phyloP scores from a whole-genome alignment of 2,797 vertebrate genomes.

The Sciurus carolinensis region DNA sequence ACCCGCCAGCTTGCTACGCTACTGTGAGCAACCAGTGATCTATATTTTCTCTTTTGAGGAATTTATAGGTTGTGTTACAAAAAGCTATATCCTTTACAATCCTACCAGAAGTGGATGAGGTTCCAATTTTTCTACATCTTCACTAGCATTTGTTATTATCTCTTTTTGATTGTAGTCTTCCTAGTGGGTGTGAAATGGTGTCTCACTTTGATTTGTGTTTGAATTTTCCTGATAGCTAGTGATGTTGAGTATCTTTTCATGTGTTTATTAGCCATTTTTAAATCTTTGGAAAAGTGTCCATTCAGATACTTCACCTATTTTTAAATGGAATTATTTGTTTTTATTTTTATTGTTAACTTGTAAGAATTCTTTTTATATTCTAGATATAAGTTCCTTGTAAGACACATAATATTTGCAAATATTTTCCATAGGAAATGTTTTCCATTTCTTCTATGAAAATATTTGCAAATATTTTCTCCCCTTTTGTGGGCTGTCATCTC shows the following conservation, averaged over 20 bases:
- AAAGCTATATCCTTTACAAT: neutral
- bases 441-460: too few relatives aligned
- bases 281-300: neutral
- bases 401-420: neutral
- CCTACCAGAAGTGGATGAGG: neutral
- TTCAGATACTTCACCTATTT: neutral
- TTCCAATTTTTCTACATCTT: neutral
- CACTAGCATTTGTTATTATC: neutral
- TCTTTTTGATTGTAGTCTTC: neutral
- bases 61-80: neutral
- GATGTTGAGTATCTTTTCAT: neutral
- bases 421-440: neutral
- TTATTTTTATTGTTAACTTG: neutral
- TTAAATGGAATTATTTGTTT: neutral
- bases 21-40: too few relatives aligned
- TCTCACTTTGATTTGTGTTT: neutral
- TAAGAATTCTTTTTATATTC: neutral
- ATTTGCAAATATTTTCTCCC: neutral
- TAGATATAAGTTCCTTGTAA: neutral
- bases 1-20: too few relatives aligned
- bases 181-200: neutral
- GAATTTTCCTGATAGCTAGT: neutral
- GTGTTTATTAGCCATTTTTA: neutral
- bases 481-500: neutral
- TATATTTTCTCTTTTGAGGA: neutral